Conservation (phyloP, 1,140 invertebrate genomes). For the Cotesia glomerata region DNA sequence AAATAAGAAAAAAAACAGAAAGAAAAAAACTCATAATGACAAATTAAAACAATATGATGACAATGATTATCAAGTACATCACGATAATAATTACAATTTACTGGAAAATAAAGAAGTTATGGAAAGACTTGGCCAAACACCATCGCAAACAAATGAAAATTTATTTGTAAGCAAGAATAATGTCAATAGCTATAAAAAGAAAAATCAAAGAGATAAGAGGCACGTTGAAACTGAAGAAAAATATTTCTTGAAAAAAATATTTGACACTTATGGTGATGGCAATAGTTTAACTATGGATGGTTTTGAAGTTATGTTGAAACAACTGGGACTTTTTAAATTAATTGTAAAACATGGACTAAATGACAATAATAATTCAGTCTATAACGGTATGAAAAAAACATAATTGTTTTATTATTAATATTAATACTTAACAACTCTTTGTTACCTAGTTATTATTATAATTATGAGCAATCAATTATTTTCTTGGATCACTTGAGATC, state of each 20-base stretch:
- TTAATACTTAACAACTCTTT: neutral
- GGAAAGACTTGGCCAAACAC: constrained; percentile 43
- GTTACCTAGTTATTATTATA: neutral
- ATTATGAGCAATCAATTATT: neutral
- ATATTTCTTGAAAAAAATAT: constrained; percentile 60
- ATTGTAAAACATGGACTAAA: constrained; percentile 35
- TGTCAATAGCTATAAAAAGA: constrained; percentile 12
- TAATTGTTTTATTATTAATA: neutral
- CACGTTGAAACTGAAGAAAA: constrained; percentile 43
- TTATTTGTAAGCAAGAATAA: neutral
- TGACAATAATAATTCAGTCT: neutral
- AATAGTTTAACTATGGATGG: constrained; percentile 70
- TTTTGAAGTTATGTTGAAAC: constrained; percentile 71
- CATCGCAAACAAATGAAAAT: neutral
- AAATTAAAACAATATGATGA: constrained; percentile 1
- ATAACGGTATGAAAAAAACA: constrained; percentile 8
- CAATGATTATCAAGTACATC: neutral
- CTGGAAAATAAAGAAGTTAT: constrained; percentile 38
- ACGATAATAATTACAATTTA: neutral
- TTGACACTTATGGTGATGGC: constrained; percentile 64
- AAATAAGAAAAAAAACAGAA: neutral
- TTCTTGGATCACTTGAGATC: neutral
- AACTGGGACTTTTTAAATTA: constrained; percentile 67
- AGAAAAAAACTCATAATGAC: neutral
- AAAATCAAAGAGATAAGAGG: constrained; percentile 38